Conservation (phyloP, 2,113 vertebrate genomes). For the Tragelaphus scriptus region DNA sequence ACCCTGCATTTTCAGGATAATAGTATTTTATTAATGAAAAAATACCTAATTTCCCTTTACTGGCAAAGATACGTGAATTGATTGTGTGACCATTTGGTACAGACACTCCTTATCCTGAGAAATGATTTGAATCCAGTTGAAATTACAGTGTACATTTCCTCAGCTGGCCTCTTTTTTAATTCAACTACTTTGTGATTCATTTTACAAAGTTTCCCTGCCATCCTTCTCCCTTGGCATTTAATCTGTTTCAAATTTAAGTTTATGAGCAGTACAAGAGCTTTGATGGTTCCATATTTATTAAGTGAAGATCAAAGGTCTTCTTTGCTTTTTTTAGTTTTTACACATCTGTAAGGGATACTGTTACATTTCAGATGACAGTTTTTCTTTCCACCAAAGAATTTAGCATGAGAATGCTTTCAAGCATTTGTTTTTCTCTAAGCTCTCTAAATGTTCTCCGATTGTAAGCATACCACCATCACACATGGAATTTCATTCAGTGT, state of each 20-base stretch:
- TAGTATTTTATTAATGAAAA: conserved; percentile 49
- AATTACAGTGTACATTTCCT: neutral
- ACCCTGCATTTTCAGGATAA: neutral
- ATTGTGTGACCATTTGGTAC: neutral
- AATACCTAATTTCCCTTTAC: neutral
- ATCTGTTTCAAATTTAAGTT: conserved; percentile 67
- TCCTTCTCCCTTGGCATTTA: neutral
- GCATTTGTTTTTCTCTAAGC: neutral
- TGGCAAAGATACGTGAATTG: neutral
- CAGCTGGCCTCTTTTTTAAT: neutral
- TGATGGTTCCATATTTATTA: conserved; percentile 58
- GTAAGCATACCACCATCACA: neutral
- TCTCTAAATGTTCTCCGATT: neutral
- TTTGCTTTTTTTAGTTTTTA: conserved; percentile 25
- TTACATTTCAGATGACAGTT: conserved; percentile 46
- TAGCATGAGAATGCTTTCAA: conserved; percentile 29
- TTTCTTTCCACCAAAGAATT: conserved; percentile 36
- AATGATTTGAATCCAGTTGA: neutral
- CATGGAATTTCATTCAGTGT: neutral
- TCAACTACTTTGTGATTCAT: neutral
- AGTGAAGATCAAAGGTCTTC: conserved; percentile 58
- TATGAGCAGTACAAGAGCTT: conserved; percentile 24
- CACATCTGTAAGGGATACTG: conserved; percentile 26
- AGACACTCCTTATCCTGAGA: neutral
- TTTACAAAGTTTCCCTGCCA: neutral